Evolutionary conservation across 2,113 vertebrate genomes (phyloP).

Genomic region (Atlantisia rogersi): DNA sequence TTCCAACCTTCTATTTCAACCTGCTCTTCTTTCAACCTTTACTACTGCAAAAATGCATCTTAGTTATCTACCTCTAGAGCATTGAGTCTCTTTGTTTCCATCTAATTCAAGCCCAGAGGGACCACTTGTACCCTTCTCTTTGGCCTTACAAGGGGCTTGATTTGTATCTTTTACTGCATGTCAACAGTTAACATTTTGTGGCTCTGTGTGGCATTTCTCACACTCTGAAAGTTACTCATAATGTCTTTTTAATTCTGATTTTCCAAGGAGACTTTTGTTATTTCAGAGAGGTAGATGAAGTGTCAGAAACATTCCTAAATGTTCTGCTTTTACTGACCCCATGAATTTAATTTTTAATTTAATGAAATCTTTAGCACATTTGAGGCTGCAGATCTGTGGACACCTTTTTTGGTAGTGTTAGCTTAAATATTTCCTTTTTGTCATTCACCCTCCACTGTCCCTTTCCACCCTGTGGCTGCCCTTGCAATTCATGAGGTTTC

Average conservation of each 20-base stretch:
- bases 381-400: not conserved
- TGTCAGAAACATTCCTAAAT: not conserved
- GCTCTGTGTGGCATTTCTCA: not conserved
- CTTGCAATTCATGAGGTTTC: not conserved
- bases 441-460: not conserved
- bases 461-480: not conserved
- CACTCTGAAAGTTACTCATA: not conserved
- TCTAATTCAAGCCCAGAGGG: not conserved
- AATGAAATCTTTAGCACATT: not conserved
- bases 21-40: not conserved
- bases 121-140: not conserved
- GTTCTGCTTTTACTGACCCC: not conserved
- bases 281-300: not conserved
- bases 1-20: not conserved
- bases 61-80: not conserved
- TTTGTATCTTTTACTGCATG: not conserved
- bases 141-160: not conserved
- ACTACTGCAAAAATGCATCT: not conserved
- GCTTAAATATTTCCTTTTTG: not conserved
- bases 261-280: not conserved
- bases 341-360: not conserved
- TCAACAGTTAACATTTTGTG: not conserved
- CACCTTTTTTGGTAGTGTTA: not conserved
- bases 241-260: not conserved
- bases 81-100: not conserved